Evolutionary conservation across 2,797 vertebrate genomes (phyloP).

Genomic region (Takifugu ocellatus): DNA sequence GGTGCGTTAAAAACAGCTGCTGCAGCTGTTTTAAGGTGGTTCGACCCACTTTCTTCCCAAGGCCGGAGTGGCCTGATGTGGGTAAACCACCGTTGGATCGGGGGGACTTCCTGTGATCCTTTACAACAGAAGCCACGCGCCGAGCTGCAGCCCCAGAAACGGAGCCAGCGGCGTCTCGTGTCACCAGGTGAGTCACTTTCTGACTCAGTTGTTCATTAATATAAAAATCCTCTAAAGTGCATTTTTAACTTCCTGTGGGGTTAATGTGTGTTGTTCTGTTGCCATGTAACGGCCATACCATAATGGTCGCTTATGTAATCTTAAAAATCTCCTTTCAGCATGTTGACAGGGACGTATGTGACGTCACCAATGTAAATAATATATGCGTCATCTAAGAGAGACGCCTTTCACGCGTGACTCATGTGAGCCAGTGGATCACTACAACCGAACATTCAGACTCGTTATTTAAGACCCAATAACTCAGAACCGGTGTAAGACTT

Average conservation of each 20-base stretch:
- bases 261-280: background rate
- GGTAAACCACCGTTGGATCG: no score
- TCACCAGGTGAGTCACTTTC: slow-evolving; percentile 21
- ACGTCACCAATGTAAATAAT: slow-evolving; percentile 8
- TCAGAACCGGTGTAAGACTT: slow-evolving; percentile 26
- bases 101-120: no score
- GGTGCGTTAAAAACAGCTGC: no score
- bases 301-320: slow-evolving; percentile 19
- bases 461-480: background rate
- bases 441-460: background rate
- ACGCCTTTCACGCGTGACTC: slow-evolving; percentile 14
- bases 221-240: background rate
- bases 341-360: background rate
- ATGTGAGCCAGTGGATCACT: slow-evolving; percentile 5
- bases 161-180: slow-evolving; percentile 10
- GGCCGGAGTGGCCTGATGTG: no score
- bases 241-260: background rate
- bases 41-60: no score
- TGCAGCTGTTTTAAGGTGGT: no score
- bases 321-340: slow-evolving; percentile 3
- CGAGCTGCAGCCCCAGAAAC: slow-evolving; percentile 15
- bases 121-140: background rate
- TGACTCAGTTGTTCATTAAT: slow-evolving; percentile 11
- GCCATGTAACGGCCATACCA: background rate
- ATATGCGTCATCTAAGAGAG: background rate